Percentiles rank a stretch among this genome's conserved stretches.
Evolutionary conservation across 2,888 invertebrate genomes (phyloP).

Genomic region (Rhamphomyia laevipes): DNA sequence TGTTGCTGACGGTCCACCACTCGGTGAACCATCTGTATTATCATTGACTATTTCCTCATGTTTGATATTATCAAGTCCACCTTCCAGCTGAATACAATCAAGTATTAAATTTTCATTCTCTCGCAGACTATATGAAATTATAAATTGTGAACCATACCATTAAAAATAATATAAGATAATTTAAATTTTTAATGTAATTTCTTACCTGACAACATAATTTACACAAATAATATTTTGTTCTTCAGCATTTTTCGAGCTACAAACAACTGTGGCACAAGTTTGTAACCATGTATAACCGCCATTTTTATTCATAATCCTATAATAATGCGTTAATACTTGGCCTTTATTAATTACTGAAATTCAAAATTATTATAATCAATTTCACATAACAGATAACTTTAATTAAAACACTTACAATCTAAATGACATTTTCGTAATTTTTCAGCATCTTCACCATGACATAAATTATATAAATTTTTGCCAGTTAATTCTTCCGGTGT

Average conservation of each 20-base stretch:
- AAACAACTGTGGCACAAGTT: slow-evolving; percentile 92
- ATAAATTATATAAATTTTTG: slow-evolving; percentile 84
- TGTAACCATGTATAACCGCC: slow-evolving; percentile 96
- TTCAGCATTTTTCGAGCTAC: slow-evolving; percentile 89
- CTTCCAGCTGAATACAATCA: slow-evolving; percentile 88
- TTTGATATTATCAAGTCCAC: slow-evolving; percentile 64
- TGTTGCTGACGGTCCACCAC: slow-evolving; percentile 41
- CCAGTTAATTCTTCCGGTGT: slow-evolving; percentile 87
- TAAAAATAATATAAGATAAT: background rate
- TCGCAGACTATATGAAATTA: slow-evolving; percentile 26
- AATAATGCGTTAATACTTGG: slow-evolving; percentile 92
- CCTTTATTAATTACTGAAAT: slow-evolving; percentile 87
- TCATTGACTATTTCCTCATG: slow-evolving; percentile 64
- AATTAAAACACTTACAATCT: slow-evolving; percentile 67
- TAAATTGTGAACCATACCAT: background rate
- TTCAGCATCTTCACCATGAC: slow-evolving; percentile 92
- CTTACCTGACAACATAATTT: slow-evolving; percentile 89
- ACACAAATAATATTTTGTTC: slow-evolving; percentile 97
- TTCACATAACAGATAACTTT: background rate
- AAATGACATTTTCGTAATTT: slow-evolving; percentile 88
- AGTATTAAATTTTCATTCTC: slow-evolving; percentile 85
- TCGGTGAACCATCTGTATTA: slow-evolving; percentile 80
- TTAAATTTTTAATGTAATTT: background rate
- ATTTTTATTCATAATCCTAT: slow-evolving; percentile 88
- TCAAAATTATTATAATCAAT: slow-evolving; percentile 22